Conservation (phyloP, 2,888 invertebrate genomes). For the Halictus quadricinctus region DNA sequence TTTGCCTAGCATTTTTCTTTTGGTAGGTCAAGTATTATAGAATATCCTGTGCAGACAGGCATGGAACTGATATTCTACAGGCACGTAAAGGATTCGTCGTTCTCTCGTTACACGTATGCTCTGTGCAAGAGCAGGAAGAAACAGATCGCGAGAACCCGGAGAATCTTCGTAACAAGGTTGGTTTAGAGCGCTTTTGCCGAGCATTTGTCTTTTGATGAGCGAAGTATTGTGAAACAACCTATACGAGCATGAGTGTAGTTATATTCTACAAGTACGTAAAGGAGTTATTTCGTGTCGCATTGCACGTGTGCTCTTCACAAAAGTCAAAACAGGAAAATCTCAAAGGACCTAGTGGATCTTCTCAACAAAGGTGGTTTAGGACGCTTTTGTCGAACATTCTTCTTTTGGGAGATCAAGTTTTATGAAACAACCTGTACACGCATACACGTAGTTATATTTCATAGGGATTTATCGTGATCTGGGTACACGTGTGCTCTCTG, state of each 20-base stretch:
- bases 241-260: background rate
- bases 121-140: background rate
- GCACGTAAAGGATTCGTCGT: constrained; percentile 47
- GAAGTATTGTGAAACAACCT: background rate
- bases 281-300: background rate
- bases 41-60: constrained; percentile 14
- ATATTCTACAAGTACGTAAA: background rate
- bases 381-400: background rate
- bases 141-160: background rate
- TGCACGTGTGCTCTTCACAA: background rate
- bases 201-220: background rate
- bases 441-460: too few species aligned
- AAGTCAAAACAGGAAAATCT: background rate
- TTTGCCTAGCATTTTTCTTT: background rate
- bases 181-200: background rate
- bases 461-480: too few species aligned
- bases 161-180: background rate
- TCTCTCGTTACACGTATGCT: constrained; percentile 75
- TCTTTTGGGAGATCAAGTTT: background rate
- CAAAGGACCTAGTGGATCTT: background rate
- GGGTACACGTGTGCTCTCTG: background rate
- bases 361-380: background rate
- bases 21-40: background rate
- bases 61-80: constrained; percentile 18
- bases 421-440: too few species aligned